Evolutionary conservation across 2,888 invertebrate genomes (phyloP), one percentile per base, ranked within the genome.

Genomic region (Melieria picta): DNA sequence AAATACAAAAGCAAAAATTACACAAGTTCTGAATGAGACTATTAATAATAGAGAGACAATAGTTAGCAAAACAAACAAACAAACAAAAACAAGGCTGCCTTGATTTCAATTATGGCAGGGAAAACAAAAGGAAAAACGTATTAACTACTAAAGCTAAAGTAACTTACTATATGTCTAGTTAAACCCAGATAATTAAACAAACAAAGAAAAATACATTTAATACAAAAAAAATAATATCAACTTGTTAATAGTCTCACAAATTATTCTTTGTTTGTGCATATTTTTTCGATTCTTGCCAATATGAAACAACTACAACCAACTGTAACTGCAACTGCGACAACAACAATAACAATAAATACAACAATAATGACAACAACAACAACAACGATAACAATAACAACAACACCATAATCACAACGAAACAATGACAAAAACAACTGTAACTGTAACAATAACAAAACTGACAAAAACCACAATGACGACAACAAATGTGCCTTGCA

Each of bases 21-120:
- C 30, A 56, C 74, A 82, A 84, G 83, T 85, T 86, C 82, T 83
- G 81, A 84, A 86, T 86, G 86, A 84, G 86, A 86, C 86, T 86
- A 86, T 86, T 85, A 84, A 84, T 80, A 76, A 77, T 70, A 61
- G 62, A 47, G 60, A 60, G 47, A 62, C 42, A 50, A 50, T 30
- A 45, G 61, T 68, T 43, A 43, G 67, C 42, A 64, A 61, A 45
- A 64, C 65, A 47, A 16, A 68, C 66, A 67, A 72, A 62, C 74
- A 62, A 69, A n/a, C n/a, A n/a, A n/a, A n/a, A 69, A 71, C 72
- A 69, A 60, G 43, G 13, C 50, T 10, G 11, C 11, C 11, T 9
- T 11, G 50, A 2, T 50, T 11, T 50, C 10, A 9, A 50, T 50
- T 10, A 50, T 11, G 11, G n/a, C 42, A 58, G 16, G 13, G 10